Conservation (phyloP, 2,888 invertebrate genomes). For the Chloroclysta siterata region DNA sequence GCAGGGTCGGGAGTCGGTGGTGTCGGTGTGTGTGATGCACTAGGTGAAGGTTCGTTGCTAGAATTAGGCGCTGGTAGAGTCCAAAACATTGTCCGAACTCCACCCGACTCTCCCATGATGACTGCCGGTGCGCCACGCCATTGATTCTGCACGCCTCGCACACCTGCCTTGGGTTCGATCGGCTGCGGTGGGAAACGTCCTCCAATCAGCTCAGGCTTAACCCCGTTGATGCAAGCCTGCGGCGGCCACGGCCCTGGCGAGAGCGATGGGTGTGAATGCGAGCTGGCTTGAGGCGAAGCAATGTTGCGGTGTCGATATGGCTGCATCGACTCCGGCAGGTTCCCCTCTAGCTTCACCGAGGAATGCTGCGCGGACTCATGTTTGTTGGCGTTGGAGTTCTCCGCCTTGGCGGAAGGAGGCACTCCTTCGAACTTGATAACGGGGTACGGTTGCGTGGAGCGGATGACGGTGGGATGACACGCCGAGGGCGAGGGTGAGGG, state of each 20-base stretch:
- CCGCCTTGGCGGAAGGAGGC: constrained; percentile 64
- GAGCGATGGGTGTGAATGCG: constrained; percentile 65
- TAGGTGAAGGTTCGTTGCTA: constrained; percentile 79
- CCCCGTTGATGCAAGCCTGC: constrained; percentile 89
- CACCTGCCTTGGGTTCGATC: constrained; percentile 69
- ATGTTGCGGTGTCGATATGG: constrained; percentile 70
- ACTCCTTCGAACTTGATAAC: constrained; percentile 86
- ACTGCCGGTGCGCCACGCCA: constrained; percentile 92
- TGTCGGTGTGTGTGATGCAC: constrained; percentile 83
- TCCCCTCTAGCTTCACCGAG: constrained; percentile 78
- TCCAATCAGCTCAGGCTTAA: constrained; percentile 93
- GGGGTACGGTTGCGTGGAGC: constrained; percentile 84
- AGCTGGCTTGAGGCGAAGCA: constrained; percentile 76
- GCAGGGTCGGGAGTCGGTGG: constrained; percentile 82
- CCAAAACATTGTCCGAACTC: constrained; percentile 90
- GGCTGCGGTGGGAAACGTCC: constrained; percentile 82
- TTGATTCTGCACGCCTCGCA: constrained; percentile 67
- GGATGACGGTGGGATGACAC: constrained; percentile 83
- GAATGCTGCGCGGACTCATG: constrained; percentile 68
- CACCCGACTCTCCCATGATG: constrained; percentile 96
- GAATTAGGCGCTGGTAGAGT: constrained; percentile 84
- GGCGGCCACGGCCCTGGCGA: constrained; percentile 84
- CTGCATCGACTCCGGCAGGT: constrained; percentile 63
- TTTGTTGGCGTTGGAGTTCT: constrained; percentile 63
- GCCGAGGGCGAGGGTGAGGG: constrained; percentile 60